Conservation (phyloP, 2,113 vertebrate genomes). For the Antidorcas marsupialis region DNA sequence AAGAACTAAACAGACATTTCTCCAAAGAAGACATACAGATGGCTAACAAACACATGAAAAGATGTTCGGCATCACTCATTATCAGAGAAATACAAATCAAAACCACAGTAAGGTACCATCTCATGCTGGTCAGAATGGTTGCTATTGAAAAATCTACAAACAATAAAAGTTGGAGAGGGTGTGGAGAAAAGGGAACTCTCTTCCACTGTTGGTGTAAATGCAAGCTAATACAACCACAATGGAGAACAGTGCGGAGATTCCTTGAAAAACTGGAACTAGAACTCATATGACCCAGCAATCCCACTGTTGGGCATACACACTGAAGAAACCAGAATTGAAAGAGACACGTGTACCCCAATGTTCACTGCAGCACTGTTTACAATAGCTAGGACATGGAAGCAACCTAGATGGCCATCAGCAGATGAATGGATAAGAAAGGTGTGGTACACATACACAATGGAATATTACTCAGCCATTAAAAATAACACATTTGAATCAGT, state of each 20-base stretch:
- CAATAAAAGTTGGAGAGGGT: neutral
- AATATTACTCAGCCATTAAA: neutral
- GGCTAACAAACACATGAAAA: neutral
- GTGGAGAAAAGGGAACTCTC: neutral
- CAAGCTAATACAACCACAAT: neutral
- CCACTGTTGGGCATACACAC: neutral
- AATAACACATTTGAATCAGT: neutral
- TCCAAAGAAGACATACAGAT: neutral
- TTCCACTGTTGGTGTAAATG: neutral
- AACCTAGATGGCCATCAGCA: neutral
- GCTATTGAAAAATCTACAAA: neutral
- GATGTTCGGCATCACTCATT: neutral
- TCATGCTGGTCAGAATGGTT: fast-evolving
- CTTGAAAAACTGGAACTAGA: neutral
- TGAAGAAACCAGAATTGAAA: neutral
- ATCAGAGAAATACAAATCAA: neutral
- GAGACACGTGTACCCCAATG: neutral
- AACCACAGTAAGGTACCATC: neutral
- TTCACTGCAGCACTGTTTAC: neutral
- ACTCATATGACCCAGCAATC: neutral
- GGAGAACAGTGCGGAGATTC: neutral
- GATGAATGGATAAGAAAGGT: neutral
- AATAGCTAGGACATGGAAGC: neutral
- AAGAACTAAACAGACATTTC: neutral
- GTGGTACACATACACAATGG: neutral